phyloP scores from a whole-genome alignment of 2,113 vertebrate genomes.

The Mesocricetus auratus region DNA sequence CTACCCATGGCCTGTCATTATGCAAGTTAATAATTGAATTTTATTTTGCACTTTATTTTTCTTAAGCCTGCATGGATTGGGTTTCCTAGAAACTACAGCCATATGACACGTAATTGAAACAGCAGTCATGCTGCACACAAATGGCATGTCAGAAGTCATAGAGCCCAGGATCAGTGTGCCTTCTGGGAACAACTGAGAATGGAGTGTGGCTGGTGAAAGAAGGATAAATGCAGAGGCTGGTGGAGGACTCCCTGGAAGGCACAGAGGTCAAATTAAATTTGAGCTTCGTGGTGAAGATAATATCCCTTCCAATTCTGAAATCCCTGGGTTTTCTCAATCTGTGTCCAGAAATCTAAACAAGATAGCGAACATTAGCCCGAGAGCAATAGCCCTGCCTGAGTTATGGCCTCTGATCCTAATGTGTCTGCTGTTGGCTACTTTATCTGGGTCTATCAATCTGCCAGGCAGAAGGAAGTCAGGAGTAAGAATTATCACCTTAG shows the following conservation, averaged over 20 bases:
- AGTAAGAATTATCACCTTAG: conserved; percentile 22
- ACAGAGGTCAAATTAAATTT: not conserved
- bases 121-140: not conserved
- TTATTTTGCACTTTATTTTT: not conserved
- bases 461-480: not conserved
- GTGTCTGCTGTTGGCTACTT: conserved; percentile 38
- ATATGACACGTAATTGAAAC: not conserved
- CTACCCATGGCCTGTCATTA: not conserved
- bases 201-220: not conserved
- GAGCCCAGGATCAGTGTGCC: not conserved
- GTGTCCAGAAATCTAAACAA: not conserved
- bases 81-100: not conserved
- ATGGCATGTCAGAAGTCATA: not conserved
- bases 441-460: conserved; percentile 42
- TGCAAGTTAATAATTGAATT: not conserved
- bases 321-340: not conserved
- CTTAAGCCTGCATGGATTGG: not conserved
- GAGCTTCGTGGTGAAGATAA: not conserved
- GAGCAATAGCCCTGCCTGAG: conserved; percentile 1
- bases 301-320: not conserved
- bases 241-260: not conserved
- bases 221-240: not conserved
- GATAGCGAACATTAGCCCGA: not conserved
- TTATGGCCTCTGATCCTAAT: not conserved
- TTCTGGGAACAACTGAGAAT: not conserved